Evolutionary conservation across 1,140 invertebrate genomes (phyloP).

Genomic region (Agraylea sexmaculata): DNA sequence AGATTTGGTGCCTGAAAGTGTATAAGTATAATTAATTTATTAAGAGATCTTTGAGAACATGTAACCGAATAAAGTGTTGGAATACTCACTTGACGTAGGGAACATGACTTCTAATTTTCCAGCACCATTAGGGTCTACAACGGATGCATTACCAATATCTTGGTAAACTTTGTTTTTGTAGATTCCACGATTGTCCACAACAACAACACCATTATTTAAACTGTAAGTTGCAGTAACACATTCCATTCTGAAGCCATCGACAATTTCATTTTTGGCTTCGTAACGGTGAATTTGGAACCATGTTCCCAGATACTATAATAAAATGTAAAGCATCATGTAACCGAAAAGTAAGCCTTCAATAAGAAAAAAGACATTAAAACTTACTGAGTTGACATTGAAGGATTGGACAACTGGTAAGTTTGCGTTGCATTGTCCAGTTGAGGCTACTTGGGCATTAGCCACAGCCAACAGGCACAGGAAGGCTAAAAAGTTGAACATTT

Average conservation of each 20-base stretch:
- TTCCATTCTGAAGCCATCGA: slow-evolving; percentile 4
- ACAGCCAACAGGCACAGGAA: too few species aligned
- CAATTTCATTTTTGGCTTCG: slow-evolving; percentile 3
- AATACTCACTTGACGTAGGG: neutral
- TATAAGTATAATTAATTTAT: neutral
- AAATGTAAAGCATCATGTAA: neutral
- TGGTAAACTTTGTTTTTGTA: slow-evolving; percentile 1
- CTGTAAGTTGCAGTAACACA: slow-evolving; percentile 14
- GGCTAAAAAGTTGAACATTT: too few species aligned
- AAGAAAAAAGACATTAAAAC: too few species aligned
- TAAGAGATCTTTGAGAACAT: too few species aligned
- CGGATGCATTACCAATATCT: slow-evolving; percentile 4
- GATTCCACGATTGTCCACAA: slow-evolving; percentile 11
- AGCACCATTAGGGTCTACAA: neutral
- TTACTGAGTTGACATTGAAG: too few species aligned
- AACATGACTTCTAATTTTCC: slow-evolving; percentile 9
- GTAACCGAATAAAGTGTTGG: too few species aligned
- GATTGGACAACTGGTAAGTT: too few species aligned
- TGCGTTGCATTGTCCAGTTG: too few species aligned
- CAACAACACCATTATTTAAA: neutral
- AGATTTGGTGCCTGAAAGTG: slow-evolving; percentile 1
- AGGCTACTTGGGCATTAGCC: too few species aligned
- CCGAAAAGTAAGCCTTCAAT: too few species aligned
- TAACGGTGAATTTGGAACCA: slow-evolving; percentile 14
- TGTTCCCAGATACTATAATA: slow-evolving; percentile 13